Evolutionary conservation across 2,797 vertebrate genomes (phyloP).

Genomic region (Sebastes minor): DNA sequence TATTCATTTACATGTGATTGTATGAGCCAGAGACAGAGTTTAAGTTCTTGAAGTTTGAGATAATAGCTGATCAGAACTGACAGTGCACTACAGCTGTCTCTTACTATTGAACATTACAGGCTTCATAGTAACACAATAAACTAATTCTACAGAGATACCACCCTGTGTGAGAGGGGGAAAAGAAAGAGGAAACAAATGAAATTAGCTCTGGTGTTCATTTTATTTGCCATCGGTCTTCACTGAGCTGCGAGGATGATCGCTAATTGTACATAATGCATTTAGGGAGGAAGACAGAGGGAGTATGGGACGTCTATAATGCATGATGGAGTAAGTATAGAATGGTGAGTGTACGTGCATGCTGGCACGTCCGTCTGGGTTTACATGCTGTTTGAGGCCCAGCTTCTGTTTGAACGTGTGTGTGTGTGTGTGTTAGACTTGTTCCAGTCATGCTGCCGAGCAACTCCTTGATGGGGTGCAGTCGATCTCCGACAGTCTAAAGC

Average conservation of each 20-base stretch:
- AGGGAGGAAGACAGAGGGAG: conserved; percentile 46
- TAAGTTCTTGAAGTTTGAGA: conserved; percentile 20
- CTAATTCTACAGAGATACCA: conserved; percentile 44
- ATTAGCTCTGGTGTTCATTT: conserved; percentile 60
- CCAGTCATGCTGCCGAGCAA: not conserved
- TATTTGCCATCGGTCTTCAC: conserved; percentile 51
- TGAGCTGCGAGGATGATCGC: conserved; percentile 41
- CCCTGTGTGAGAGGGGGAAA: not conserved
- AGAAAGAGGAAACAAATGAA: conserved; percentile 29
- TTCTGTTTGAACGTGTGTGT: not conserved
- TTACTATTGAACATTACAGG: conserved; percentile 44
- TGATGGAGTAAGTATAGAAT: conserved; percentile 51
- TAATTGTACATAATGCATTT: conserved; percentile 71
- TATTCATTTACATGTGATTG: not conserved
- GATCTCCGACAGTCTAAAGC: not conserved
- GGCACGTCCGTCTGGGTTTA: conserved; percentile 14
- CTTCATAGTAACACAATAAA: conserved; percentile 55
- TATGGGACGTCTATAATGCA: conserved; percentile 56
- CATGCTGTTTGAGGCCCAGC: conserved; percentile 9
- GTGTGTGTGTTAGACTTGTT: not conserved
- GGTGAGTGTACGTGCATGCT: conserved; percentile 36
- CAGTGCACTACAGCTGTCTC: conserved; percentile 42
- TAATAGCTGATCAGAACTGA: conserved; percentile 47
- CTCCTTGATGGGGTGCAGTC: not conserved
- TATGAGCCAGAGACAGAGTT: not conserved